phyloP scores from a whole-genome alignment of 1,140 invertebrate species.

The Drosophila aff. region DNA sequence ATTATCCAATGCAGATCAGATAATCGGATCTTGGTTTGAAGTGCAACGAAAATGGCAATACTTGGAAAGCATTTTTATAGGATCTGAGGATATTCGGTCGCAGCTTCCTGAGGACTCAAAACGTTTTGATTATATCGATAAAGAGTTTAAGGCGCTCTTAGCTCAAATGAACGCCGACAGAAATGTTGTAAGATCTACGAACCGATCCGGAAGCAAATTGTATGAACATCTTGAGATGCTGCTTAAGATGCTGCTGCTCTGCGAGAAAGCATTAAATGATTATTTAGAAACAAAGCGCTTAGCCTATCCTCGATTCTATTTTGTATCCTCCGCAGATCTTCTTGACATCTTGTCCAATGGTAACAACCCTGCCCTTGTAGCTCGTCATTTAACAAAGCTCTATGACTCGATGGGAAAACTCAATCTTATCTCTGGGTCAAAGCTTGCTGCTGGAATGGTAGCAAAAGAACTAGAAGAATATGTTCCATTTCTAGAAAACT shows the following conservation, averaged over 20 bases:
- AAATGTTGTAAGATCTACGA: slow-evolving; percentile 95
- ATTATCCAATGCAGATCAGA: slow-evolving; percentile 94
- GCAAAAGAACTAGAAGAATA: slow-evolving; percentile 94
- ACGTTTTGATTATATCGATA: slow-evolving; percentile 95
- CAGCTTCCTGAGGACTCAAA: slow-evolving; percentile 96
- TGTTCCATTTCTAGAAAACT: slow-evolving; percentile 90
- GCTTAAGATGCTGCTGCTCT: slow-evolving; percentile 91
- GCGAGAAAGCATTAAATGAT: slow-evolving; percentile 97
- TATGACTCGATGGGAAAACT: slow-evolving; percentile 96
- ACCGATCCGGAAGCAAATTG: slow-evolving; percentile 89
- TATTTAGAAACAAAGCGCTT: slow-evolving; percentile 97
- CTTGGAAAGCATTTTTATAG: slow-evolving; percentile 97
- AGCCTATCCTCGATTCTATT: slow-evolving; percentile 97
- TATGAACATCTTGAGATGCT: slow-evolving; percentile 92
- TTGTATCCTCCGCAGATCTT: slow-evolving; percentile 96
- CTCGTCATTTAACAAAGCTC: slow-evolving; percentile 95
- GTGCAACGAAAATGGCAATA: slow-evolving; percentile 97
- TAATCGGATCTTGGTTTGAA: slow-evolving; percentile 95
- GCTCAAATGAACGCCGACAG: slow-evolving; percentile 87
- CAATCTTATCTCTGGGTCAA: slow-evolving; percentile 88
- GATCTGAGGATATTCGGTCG: slow-evolving; percentile 96
- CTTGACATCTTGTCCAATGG: slow-evolving; percentile 98
- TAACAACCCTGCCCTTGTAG: slow-evolving; percentile 93
- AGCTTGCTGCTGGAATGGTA: slow-evolving; percentile 89
- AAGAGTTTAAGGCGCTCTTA: slow-evolving; percentile 89